Conservation (phyloP, 1,140 invertebrate species). For the Globodera rostochiensis region DNA sequence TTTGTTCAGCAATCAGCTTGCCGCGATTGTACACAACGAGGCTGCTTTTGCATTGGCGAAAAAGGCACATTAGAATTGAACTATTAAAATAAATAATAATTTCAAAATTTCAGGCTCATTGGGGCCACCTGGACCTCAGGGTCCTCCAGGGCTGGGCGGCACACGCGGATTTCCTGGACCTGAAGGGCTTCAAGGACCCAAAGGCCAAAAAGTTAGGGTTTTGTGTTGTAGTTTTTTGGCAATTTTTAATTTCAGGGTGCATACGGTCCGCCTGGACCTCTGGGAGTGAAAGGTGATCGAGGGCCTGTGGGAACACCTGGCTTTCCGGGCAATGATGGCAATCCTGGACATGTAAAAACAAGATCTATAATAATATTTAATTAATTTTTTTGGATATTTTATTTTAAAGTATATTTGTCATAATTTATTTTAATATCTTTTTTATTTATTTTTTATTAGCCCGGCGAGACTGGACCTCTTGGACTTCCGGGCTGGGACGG, state of each 20-base stretch:
- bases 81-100: background rate
- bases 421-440: background rate
- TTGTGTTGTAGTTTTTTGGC: too few species aligned
- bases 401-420: too few species aligned
- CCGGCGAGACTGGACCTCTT: conserved; percentile 63
- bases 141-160: conserved; percentile 57
- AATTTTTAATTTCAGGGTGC: conserved; percentile 34
- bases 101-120: conserved; percentile 33
- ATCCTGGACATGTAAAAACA: conserved; percentile 46
- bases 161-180: conserved; percentile 64
- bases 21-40: conserved; percentile 63
- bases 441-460: conserved; percentile 14
- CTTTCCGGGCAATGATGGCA: conserved; percentile 63
- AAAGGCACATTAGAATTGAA: conserved; percentile 47
- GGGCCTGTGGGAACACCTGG: conserved; percentile 61
- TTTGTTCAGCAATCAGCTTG: conserved; percentile 58
- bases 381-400: background rate
- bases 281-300: conserved; percentile 58
- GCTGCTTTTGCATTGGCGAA: conserved; percentile 65
- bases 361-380: too few species aligned
- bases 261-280: conserved; percentile 57
- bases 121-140: conserved; percentile 63
- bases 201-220: conserved; percentile 42
- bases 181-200: conserved; percentile 61
- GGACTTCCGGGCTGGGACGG: conserved; percentile 65